Evolutionary conservation across 2,797 vertebrate species (phyloP).

Genomic region (Melanotaenia parkinsoni): DNA sequence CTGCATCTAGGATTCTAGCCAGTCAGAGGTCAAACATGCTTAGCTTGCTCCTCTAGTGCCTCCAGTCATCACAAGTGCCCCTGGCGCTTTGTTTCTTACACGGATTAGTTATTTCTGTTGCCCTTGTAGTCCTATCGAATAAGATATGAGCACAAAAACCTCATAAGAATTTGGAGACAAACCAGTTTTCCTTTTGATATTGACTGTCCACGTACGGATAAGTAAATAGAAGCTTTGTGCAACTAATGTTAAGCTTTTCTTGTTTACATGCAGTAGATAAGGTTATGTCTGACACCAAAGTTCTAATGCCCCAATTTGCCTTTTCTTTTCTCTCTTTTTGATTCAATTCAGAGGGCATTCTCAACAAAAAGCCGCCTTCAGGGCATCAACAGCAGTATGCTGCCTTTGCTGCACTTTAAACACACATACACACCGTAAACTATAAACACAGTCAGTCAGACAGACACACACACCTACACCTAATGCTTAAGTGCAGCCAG

Average conservation of each 20-base stretch:
- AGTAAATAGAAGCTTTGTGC: conserved; percentile 35
- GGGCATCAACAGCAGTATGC: conserved; percentile 70
- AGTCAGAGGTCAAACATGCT: conserved; percentile 77
- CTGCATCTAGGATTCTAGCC: conserved; percentile 80
- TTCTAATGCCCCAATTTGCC: conserved; percentile 42
- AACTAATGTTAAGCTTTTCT: conserved; percentile 39
- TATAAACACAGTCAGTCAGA: conserved; percentile 66
- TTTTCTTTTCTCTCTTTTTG: conserved; percentile 42
- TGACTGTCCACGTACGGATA: conserved; percentile 33
- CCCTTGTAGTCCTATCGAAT: conserved; percentile 15
- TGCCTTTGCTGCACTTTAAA: conserved; percentile 62
- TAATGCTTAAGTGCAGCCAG: conserved; percentile 80
- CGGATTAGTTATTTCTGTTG: conserved; percentile 25
- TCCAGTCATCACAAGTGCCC: conserved; percentile 54
- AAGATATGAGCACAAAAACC: conserved; percentile 7
- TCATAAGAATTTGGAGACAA: conserved; percentile 23
- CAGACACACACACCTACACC: conserved; percentile 71
- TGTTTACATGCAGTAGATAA: conserved; percentile 37
- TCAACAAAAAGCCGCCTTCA: conserved; percentile 70
- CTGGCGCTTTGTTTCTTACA: conserved; percentile 21
- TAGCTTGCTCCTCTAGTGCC: conserved; percentile 59
- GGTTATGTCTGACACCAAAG: conserved; percentile 50
- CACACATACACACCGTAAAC: conserved; percentile 56
- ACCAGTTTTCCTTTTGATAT: conserved; percentile 1
- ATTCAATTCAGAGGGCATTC: conserved; percentile 64